Conservation (phyloP, 1,140 invertebrate species). For the Drosophila insularis region DNA sequence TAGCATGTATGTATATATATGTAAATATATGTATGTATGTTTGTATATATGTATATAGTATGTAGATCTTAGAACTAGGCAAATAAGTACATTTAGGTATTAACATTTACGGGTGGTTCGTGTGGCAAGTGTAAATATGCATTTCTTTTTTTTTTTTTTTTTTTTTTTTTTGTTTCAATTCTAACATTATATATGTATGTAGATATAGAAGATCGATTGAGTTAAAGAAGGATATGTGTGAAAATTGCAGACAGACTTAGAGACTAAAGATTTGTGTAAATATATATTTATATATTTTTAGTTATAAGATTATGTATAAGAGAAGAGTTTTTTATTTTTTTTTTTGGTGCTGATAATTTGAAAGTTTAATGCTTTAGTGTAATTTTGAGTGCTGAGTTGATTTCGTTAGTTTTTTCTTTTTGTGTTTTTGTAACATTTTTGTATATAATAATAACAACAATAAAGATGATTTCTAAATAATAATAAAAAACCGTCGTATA, state of each 20-base stretch:
- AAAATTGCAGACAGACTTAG: slow-evolving; percentile 11
- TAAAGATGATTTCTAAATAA: slow-evolving; percentile 66
- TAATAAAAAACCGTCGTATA: slow-evolving; percentile 61
- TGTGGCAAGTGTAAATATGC: slow-evolving; percentile 9
- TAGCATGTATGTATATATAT: not conserved
- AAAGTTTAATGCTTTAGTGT: slow-evolving; percentile 11
- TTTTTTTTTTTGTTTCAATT: not conserved
- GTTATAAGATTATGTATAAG: not conserved
- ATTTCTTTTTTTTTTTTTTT: not conserved
- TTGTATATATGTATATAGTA: not conserved
- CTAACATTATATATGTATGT: not conserved
- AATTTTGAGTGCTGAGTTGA: slow-evolving; percentile 5
- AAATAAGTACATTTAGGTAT: not conserved
- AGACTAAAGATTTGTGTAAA: slow-evolving; percentile 2
- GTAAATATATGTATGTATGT: not conserved
- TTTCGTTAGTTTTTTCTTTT: slow-evolving; percentile 8
- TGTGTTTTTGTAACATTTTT: slow-evolving; percentile 13
- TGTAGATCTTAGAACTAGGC: slow-evolving; percentile 3
- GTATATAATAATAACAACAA: slow-evolving; percentile 50
- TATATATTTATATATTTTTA: not conserved
- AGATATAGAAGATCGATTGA: slow-evolving; percentile 7
- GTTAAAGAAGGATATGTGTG: slow-evolving; percentile 8
- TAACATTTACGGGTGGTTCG: slow-evolving; percentile 3
- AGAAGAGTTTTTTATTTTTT: no score
- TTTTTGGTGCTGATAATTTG: not conserved